These are phyloP conservation scores for Hypotaenidia philippensis DNA, from an alignment of 2,797 vertebrate species.

Conservation along the genomic window DNA sequence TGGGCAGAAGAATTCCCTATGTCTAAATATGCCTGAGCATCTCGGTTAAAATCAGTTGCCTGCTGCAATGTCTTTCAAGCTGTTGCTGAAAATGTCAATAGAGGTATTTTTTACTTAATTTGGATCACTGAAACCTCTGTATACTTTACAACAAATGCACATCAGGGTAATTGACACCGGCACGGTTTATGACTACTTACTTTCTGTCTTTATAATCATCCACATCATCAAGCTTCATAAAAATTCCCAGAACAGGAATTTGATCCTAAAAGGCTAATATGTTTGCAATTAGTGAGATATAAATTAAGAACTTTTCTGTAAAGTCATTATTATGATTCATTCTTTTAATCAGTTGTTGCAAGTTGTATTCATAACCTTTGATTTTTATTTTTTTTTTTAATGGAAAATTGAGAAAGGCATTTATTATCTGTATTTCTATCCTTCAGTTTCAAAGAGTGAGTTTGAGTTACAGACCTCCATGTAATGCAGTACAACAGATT, in stretches of 20 bases:
- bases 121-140: fast-evolving
- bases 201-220: neutral
- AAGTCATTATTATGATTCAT: neutral
- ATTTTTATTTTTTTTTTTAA: neutral
- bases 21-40: fast-evolving
- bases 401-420: neutral
- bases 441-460: neutral
- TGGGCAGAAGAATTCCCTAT: neutral
- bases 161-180: neutral
- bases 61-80: neutral
- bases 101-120: neutral
- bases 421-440: neutral
- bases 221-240: neutral
- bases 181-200: neutral
- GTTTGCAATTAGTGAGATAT: neutral
- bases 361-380: slow-evolving; percentile 15
- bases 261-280: neutral
- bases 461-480: neutral
- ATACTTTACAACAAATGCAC: neutral
- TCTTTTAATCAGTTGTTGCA: slow-evolving; percentile 16
- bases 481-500: neutral
- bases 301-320: slow-evolving; percentile 28
- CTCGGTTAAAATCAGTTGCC: neutral
- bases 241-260: slow-evolving; percentile 22
- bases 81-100: neutral